phyloP scores from a whole-genome alignment of 1,140 invertebrate genomes.

The Amphibalanus amphitrite region DNA sequence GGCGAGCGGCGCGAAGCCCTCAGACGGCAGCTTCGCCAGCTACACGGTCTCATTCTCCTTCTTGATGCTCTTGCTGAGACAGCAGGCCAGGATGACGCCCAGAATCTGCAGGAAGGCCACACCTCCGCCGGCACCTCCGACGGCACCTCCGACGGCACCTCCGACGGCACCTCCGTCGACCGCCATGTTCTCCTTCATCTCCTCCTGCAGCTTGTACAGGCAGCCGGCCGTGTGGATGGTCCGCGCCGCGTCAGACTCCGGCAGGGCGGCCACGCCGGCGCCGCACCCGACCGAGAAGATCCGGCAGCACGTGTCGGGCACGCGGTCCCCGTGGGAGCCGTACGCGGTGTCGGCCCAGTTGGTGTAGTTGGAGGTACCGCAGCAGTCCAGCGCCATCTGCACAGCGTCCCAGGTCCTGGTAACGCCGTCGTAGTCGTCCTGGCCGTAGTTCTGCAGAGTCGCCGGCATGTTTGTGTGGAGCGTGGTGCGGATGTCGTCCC shows the following conservation, averaged over 20 bases:
- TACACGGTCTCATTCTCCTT: conserved; percentile 80
- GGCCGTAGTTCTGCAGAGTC: conserved; percentile 19
- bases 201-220: conserved; percentile 18
- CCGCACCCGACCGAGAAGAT: conserved; percentile 14
- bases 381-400: conserved; percentile 22
- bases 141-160: no score
- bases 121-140: conserved; percentile 22
- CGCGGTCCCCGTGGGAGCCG: conserved; percentile 13
- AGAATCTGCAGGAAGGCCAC: conserved; percentile 43
- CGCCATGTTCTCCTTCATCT: conserved; percentile 16
- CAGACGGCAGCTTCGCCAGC: no score
- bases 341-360: conserved; percentile 19
- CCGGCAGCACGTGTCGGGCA: conserved; percentile 19
- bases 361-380: conserved; percentile 17
- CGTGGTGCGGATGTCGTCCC: conserved; percentile 18
- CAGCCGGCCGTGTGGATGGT: conserved; percentile 19
- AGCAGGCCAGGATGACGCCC: conserved; percentile 74
- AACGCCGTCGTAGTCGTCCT: conserved; percentile 15
- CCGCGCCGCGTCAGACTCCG: conserved; percentile 26
- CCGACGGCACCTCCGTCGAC: conserved; percentile 19
- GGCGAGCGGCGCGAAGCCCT: no score
- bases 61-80: conserved; percentile 68
- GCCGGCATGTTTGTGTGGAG: conserved; percentile 20
- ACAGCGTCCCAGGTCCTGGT: conserved; percentile 23
- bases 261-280: conserved; percentile 11